Evolutionary conservation across 2,888 invertebrate genomes (phyloP), one percentile per base, ranked within the genome.

Genomic region (Drosophila formosana): DNA sequence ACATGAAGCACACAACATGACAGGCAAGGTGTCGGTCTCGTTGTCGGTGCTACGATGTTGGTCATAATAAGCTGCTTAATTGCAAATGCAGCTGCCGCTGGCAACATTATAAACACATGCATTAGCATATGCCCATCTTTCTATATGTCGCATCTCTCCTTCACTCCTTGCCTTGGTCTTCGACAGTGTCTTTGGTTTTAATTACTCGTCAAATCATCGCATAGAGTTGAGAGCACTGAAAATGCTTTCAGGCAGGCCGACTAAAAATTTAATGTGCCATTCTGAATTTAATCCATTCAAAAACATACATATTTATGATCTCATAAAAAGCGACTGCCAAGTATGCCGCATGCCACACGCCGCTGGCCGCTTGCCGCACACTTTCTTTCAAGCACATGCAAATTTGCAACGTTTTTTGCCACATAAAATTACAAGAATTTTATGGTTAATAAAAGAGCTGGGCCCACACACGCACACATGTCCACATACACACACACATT

Each of bases 401-500:
- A 84, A 82, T 82, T 88, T 85, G 85, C 88, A 85, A 66, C 72
- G 81, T 87, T 84, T 87, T 79, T 64, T 72, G 52, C 58, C 55
- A 82, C 86, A 86, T 84, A 78, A 86, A 88, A 83, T 78, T 77
- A 84, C 85, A 87, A 87, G 65, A 75, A 80, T 87, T 87, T 85
- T 89, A 84, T 78, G 82, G 82, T 78, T 81, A 81, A 81, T 82
- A 82, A 81, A 81, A 82, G 78, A 46, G 62, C 60, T 39, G 46
- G 56, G 56, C 62, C 43, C 64, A 80, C 41, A 60, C 52, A 79
- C 64, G 51, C n/a, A 45, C 26, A 57, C 39, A 55, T 55, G 23
- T 45, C 32, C 37, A 57, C 45, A 56, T 41, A 37, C 49, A 34
- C 18, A 39, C 34, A 49, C 50, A 63, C 47, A 63, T 53, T 63